Percentiles rank a stretch among this genome's conserved stretches.
Conservation (phyloP, 2,888 invertebrate species). For the Baronia brevicornis region DNA sequence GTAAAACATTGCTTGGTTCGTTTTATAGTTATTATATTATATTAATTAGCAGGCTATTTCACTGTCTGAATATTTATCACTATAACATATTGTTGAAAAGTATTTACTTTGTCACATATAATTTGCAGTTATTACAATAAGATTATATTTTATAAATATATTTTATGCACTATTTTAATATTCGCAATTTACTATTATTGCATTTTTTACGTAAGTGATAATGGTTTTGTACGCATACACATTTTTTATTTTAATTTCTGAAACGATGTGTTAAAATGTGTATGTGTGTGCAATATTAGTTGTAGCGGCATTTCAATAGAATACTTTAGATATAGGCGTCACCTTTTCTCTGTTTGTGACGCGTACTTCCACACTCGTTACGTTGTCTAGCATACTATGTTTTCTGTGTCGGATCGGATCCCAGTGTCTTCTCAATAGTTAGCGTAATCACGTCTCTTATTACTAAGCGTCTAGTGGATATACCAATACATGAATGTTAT, state of each 20-base stretch:
- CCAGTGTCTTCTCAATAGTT: conserved; percentile 51
- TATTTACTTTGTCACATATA: conserved; percentile 52
- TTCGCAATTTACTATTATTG: conserved; percentile 70
- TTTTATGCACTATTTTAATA: conserved; percentile 68
- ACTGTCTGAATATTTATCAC: conserved; percentile 30
- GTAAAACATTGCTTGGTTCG: conserved; percentile 59
- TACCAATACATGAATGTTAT: conserved; percentile 57
- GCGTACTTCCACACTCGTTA: conserved; percentile 60
- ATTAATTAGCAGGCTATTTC: conserved; percentile 22
- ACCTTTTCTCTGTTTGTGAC: conserved; percentile 30
- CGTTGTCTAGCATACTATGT: conserved; percentile 45
- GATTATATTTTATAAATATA: conserved; percentile 71
- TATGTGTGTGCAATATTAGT: conserved; percentile 77
- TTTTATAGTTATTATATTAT: conserved; percentile 32
- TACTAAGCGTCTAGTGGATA: conserved; percentile 62
- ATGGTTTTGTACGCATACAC: conserved; percentile 72
- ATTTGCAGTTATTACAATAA: conserved; percentile 65
- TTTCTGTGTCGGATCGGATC: conserved; percentile 45
- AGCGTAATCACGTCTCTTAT: conserved; percentile 67
- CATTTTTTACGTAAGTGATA: conserved; percentile 60
- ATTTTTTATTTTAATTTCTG: conserved; percentile 51
- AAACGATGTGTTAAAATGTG: conserved; percentile 63
- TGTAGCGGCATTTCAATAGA: conserved; percentile 55
- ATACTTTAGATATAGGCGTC: conserved; percentile 49
- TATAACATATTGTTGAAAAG: conserved; percentile 48